Evolutionary conservation across 2,113 vertebrate species (phyloP).

Genomic region (Noturus placidus): DNA sequence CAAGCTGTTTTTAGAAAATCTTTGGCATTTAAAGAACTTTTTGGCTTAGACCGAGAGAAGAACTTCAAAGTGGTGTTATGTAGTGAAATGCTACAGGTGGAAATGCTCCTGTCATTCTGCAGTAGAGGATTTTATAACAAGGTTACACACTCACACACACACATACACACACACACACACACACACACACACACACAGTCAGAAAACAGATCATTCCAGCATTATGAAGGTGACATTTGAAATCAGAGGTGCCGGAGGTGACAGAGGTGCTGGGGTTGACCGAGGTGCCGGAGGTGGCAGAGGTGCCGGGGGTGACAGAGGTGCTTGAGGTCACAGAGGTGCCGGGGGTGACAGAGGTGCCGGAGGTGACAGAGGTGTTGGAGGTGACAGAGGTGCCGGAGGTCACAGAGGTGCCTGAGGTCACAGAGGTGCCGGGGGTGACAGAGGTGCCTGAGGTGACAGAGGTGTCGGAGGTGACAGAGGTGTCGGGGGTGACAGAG

Average conservation of each 20-base stretch:
- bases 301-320: neutral
- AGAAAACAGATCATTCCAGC: neutral
- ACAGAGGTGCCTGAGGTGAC: neutral
- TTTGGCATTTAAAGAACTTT: neutral
- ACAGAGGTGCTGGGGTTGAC: no score
- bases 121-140: neutral
- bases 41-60: neutral
- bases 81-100: neutral
- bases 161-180: neutral
- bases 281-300: neutral
- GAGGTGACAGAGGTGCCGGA: neutral
- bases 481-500: neutral
- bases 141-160: neutral
- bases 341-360: neutral
- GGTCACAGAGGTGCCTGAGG: neutral
- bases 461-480: neutral
- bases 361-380: neutral
- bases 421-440: neutral
- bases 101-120: neutral
- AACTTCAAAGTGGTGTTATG: neutral
- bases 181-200: neutral
- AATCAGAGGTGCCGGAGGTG: neutral
- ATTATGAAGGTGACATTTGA: neutral
- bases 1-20: constrained; percentile 3
- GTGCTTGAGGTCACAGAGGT: neutral